phyloP scores from a whole-genome alignment of 2,797 vertebrate species.

The Streptopelia turtur region DNA sequence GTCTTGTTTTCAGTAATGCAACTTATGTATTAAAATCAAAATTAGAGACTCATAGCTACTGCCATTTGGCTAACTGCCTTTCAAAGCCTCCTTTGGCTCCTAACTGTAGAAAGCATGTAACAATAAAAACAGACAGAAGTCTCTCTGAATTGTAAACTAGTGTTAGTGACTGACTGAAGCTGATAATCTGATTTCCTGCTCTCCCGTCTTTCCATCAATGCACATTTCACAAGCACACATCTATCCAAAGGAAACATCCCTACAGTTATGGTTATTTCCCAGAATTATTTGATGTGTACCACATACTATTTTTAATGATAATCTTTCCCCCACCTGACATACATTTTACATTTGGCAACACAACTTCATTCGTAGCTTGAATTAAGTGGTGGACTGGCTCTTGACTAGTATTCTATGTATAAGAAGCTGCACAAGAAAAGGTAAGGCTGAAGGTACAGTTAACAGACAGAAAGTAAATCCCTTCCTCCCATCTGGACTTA shows the following conservation, averaged over 20 bases:
- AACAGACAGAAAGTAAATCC: constrained; percentile 25
- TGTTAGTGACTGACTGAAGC: neutral
- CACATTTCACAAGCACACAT: neutral
- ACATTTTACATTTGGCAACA: neutral
- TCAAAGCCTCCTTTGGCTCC: neutral
- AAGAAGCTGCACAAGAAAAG: neutral
- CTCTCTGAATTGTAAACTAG: neutral
- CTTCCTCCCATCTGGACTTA: constrained; percentile 45
- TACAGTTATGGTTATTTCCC: neutral
- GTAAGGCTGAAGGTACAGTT: neutral
- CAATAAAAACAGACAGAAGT: neutral
- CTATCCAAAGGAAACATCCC: neutral
- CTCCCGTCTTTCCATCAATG: neutral
- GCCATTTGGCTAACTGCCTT: neutral
- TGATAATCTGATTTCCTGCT: neutral
- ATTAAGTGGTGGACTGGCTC: neutral
- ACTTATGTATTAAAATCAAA: neutral
- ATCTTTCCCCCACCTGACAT: neutral
- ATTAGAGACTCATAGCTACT: neutral
- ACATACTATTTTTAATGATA: neutral
- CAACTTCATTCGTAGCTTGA: neutral
- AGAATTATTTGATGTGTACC: neutral
- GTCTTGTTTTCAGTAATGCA: neutral
- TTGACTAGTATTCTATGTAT: neutral
- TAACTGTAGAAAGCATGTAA: neutral